Evolutionary conservation across 2,113 vertebrate species (phyloP), one percentile per base, ranked within the genome.

Genomic region (Pseudorhombus dupliciocellatus): DNA sequence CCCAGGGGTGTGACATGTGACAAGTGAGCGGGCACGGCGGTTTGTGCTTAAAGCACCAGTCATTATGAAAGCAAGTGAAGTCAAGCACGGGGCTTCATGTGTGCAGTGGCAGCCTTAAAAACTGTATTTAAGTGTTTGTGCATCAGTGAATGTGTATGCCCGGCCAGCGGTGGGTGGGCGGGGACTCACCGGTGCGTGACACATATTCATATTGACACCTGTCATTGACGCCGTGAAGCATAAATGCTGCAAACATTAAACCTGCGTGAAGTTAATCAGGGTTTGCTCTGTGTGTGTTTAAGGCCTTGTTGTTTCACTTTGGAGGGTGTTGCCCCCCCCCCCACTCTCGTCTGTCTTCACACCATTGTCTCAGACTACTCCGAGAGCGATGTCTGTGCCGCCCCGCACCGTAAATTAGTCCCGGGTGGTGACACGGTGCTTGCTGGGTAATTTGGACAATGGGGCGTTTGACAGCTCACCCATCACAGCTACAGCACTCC

Each of bases 391-490:
- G 83, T 77, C 10, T 70, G 3, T 4, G 68, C 15, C 8, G 73
- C 61, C 69, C 82, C 20, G 69, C 75, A 62, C 90, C 74, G 87
- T 94, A 94, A 96, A 96, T 94, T 92, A 93, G 94, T 95, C 93
- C 90, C 92, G 94, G 73, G 85, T 79, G 90, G 92, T 89, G 93
- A 93, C 93, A 89, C 84, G 79, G 86, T 87, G 85, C 93, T 91
- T 87, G 90, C 90, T 80, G 90, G 85, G 79, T 93, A 88, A 88
- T 95, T 96, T 96, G 93, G 94, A 95, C 91, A 92, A 92, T 92
- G 87, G 94, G 91, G 92, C 92, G 0, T 96, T 95, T 95, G 95
- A 95, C 95, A 97, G 94, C 93, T 93, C 84, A 93, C 93, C 92
- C 80, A 90, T 95, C 95, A 96, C 60, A 57, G 66, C 48, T 76